A percentile compares a stretch with the other conserved stretches of the same genome.
Evolutionary conservation across 2,888 invertebrate genomes (phyloP).

Genomic region (Tinea semifulvella): DNA sequence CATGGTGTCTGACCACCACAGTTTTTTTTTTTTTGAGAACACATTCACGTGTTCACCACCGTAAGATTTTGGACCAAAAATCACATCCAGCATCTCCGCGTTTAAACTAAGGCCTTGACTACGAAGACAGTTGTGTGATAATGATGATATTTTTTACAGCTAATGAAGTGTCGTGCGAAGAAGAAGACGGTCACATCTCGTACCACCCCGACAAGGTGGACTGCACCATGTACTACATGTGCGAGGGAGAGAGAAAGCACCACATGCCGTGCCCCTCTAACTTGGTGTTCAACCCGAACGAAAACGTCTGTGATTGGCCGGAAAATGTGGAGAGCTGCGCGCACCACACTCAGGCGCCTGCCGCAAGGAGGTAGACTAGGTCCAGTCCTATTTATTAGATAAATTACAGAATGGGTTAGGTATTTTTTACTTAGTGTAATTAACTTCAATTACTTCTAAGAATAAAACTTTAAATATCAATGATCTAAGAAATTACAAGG

Average conservation of each 20-base stretch:
- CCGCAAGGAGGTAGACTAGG: slow-evolving; percentile 43
- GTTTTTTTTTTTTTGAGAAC: too few species aligned
- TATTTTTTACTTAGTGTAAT: too few species aligned
- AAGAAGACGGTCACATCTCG: slow-evolving; percentile 94
- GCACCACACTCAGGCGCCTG: slow-evolving; percentile 61
- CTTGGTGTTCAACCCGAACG: slow-evolving; percentile 90
- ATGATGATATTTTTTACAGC: slow-evolving; percentile 60
- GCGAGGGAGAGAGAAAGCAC: slow-evolving; percentile 93
- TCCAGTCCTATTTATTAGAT: background rate
- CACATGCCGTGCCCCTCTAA: slow-evolving; percentile 96
- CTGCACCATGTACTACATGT: slow-evolving; percentile 96
- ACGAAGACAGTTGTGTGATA: too few species aligned
- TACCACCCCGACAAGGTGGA: slow-evolving; percentile 91
- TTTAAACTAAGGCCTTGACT: too few species aligned
- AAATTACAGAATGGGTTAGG: too few species aligned
- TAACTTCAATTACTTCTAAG: too few species aligned
- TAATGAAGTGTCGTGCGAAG: slow-evolving; percentile 88
- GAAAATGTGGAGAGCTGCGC: slow-evolving; percentile 90
- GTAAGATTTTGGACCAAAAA: too few species aligned
- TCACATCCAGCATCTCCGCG: too few species aligned
- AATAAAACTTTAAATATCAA: too few species aligned
- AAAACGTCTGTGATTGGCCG: slow-evolving; percentile 96
- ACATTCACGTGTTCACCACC: too few species aligned
- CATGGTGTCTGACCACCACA: too few species aligned
- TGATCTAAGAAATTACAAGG: too few species aligned